Evolutionary conservation across 2,113 vertebrate species (phyloP), one percentile per base, ranked within the genome.

Genomic region (Aphelocoma coerulescens): DNA sequence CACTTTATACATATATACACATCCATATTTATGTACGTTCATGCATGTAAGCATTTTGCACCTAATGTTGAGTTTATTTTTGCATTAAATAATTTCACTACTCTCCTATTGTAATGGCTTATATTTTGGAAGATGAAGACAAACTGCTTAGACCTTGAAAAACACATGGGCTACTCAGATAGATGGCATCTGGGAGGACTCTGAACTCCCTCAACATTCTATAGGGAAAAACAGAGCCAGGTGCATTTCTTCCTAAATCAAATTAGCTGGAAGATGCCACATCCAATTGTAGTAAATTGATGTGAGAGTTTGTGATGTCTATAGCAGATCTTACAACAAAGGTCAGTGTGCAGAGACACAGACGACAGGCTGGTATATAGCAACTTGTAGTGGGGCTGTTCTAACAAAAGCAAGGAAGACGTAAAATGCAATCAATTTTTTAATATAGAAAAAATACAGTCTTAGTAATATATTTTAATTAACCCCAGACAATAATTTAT

Each of bases 261-360:
- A 99, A 99, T 99, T 99, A 99, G 98, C 98, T 97, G 98, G 98
- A 98, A 99, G 99, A 99, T 99, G 99, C 99, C 99, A 99, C 99
- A 99, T 99, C 99, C 99, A 99, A 99, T 99, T 99, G 99, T 98
- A 97, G 98, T 98, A 99, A 99, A 99, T 99, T 99, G 99, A 99
- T 99, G 99, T 99, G 99, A 99, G 99, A 99, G 99, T 99, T 99
- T 99, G 99, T 99, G 99, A 99, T 99, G 99, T 99, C 99, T 99
- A 98, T 98, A 97, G 98, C 98, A 98, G 99, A 99, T 99, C 98
- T 99, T 99, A 99, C 99, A 99, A 99, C 99, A 99, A 99, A 99
- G 99, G 99, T 99, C 99, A 99, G 97, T 98, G 98, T 97, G 98
- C 97, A 93, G 98, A 99, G 99, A 98, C 98, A 97, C 98, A 99